Percentiles rank a stretch among this genome's conserved stretches.
These are phyloP conservation scores for Lasioglossum lativentre DNA, from an alignment of 2,888 invertebrate genomes.

Conservation along the genomic window DNA sequence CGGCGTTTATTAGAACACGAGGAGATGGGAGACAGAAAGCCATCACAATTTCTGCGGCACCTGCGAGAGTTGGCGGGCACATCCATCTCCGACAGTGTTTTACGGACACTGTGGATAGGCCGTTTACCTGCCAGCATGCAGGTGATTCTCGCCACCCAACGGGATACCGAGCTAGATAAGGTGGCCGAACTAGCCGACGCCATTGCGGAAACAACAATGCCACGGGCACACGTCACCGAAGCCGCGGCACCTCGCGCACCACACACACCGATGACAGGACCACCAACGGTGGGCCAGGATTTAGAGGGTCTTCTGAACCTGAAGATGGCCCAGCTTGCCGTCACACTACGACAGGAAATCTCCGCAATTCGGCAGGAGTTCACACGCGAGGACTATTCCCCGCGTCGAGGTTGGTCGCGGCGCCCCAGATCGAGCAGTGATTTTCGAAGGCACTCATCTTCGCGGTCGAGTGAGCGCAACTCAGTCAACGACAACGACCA, in stretches of 20 bases:
- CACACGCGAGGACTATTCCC: too few relatives aligned
- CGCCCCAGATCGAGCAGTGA: too few relatives aligned
- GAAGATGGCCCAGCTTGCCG: too few relatives aligned
- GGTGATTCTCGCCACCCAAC: background rate
- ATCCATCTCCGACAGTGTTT: background rate
- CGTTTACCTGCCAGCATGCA: background rate
- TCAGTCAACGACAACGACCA: fast-evolving
- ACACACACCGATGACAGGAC: too few relatives aligned
- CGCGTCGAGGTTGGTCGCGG: too few relatives aligned
- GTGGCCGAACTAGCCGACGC: background rate
- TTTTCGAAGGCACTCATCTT: background rate
- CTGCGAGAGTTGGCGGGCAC: background rate
- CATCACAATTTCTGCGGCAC: slow-evolving; percentile 12
- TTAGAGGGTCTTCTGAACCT: too few relatives aligned
- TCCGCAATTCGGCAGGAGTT: too few relatives aligned
- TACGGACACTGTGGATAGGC: too few relatives aligned
- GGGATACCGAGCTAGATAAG: background rate
- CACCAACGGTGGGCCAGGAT: too few relatives aligned
- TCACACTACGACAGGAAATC: too few relatives aligned
- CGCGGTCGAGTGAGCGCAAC: background rate
- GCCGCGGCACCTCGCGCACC: too few relatives aligned
- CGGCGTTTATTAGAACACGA: slow-evolving; percentile 19
- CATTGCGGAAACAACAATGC: background rate
- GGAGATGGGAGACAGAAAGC: slow-evolving; percentile 29
- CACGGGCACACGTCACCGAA: too few relatives aligned